phyloP scores from a whole-genome alignment of 1,140 invertebrate species.

The Brachionus asplanchnoidis region DNA sequence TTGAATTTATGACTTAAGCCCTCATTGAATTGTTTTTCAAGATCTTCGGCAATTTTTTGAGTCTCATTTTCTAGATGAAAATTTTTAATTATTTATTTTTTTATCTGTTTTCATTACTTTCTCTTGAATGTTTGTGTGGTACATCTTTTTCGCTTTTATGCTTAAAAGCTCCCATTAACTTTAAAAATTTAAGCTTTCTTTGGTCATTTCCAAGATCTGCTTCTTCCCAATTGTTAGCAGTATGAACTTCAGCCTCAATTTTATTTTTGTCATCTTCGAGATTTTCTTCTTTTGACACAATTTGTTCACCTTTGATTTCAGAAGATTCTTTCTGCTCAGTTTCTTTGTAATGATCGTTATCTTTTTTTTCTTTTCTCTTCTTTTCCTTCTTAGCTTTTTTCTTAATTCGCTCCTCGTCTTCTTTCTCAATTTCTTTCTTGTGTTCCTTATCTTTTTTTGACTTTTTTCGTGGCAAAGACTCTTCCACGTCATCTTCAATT shows the following conservation, averaged over 20 bases:
- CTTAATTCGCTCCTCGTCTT: neutral
- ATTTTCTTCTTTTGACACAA: neutral
- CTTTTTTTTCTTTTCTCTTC: neutral
- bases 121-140: neutral
- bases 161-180: conserved; percentile 50
- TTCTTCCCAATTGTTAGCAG: conserved; percentile 53
- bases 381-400: conserved; percentile 29
- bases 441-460: neutral
- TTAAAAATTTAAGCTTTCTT: conserved; percentile 53
- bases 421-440: neutral
- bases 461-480: neutral
- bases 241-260: conserved; percentile 46
- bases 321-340: neutral
- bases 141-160: conserved; percentile 42
- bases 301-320: neutral
- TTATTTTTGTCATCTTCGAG: neutral
- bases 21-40: conserved; percentile 51
- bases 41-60: conserved; percentile 46
- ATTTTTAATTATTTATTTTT: neutral
- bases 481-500: neutral
- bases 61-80: conserved; percentile 44
- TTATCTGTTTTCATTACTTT: neutral
- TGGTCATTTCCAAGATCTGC: conserved; percentile 52
- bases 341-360: neutral
- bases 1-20: conserved; percentile 50